These are phyloP conservation scores for Chymomyza fuscimana DNA, from an alignment of 2,888 invertebrate genomes.

Conservation along the genomic window DNA sequence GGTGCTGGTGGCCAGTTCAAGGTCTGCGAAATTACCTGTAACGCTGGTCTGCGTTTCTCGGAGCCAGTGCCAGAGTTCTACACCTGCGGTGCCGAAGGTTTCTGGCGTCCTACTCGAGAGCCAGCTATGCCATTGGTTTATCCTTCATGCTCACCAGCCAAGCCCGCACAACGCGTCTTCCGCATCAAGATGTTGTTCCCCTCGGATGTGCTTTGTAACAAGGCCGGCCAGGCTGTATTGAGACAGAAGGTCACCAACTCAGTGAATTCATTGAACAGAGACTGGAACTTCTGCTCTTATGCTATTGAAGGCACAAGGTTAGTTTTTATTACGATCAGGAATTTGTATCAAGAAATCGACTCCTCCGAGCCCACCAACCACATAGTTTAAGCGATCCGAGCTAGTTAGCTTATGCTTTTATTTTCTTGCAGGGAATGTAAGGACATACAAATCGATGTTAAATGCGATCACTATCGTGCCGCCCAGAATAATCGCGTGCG, in stretches of 20 bases:
- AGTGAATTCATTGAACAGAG: constrained; percentile 93
- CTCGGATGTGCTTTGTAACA: constrained; percentile 96
- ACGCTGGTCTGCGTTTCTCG: constrained; percentile 92
- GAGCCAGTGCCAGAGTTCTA: constrained; percentile 97
- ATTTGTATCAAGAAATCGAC: background rate
- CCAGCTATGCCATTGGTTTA: constrained; percentile 91
- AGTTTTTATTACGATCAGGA: background rate
- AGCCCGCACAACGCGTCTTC: constrained; percentile 96
- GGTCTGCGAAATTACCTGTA: constrained; percentile 93
- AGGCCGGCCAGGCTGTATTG: constrained; percentile 95
- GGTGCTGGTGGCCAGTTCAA: constrained; percentile 97
- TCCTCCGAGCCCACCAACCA: background rate
- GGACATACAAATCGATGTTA: constrained; percentile 93
- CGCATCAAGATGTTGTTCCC: constrained; percentile 96
- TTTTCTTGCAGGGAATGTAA: constrained; percentile 88
- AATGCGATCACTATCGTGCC: constrained; percentile 89
- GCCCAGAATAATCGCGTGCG: constrained; percentile 83
- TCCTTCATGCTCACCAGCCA: constrained; percentile 93
- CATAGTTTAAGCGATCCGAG: background rate
- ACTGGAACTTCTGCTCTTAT: constrained; percentile 98
- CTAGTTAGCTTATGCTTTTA: background rate
- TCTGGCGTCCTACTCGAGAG: constrained; percentile 94
- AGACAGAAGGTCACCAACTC: constrained; percentile 93
- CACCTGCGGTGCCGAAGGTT: constrained; percentile 98
- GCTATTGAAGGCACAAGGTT: constrained; percentile 87